phyloP scores from a whole-genome alignment of 2,888 invertebrate species.

The Opisthograptis luteolata region DNA sequence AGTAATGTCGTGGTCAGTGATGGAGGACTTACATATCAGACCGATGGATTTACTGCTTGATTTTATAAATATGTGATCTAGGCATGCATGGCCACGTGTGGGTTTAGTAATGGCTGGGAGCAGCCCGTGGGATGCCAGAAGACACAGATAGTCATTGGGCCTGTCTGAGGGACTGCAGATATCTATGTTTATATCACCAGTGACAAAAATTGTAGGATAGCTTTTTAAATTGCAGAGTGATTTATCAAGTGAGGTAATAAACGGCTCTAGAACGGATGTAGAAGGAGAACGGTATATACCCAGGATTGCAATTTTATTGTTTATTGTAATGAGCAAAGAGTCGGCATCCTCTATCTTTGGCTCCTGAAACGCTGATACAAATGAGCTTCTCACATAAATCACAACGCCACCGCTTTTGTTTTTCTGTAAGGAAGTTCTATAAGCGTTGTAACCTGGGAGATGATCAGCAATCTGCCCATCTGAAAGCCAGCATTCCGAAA shows the following conservation, averaged over 20 bases:
- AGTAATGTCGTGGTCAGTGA: background rate
- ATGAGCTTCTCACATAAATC: background rate
- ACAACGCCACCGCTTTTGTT: conserved; percentile 1
- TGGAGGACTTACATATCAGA: background rate
- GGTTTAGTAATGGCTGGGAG: background rate
- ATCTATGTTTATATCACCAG: background rate
- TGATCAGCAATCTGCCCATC: background rate
- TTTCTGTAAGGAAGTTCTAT: background rate
- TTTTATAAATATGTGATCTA: conserved; percentile 2
- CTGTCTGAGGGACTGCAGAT: background rate
- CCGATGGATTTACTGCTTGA: background rate
- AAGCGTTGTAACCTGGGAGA: background rate
- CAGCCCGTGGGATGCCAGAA: background rate
- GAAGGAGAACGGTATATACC: background rate
- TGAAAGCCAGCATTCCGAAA: background rate
- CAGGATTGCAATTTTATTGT: background rate
- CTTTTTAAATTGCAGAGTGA: background rate
- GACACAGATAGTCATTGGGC: background rate
- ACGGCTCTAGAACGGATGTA: background rate
- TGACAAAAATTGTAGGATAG: background rate
- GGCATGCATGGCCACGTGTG: background rate
- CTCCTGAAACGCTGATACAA: background rate
- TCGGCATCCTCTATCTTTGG: background rate
- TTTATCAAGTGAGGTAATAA: background rate
- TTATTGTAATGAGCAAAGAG: background rate